Evolutionary conservation across 2,113 vertebrate species (phyloP), one percentile per base, ranked within the genome.

Genomic region (Elachura formosa): DNA sequence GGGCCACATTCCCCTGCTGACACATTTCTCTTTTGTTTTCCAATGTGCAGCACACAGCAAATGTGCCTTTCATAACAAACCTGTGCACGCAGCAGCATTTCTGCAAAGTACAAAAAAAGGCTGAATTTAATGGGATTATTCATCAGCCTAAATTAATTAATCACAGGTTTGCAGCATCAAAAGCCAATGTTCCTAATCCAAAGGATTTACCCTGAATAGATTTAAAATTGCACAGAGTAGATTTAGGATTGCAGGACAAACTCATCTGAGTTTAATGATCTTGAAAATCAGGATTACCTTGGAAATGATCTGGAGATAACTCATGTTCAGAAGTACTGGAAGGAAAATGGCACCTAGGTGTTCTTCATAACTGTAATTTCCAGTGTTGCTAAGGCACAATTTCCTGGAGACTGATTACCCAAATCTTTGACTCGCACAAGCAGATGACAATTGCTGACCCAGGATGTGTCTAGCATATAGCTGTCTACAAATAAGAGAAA

Each of bases 361-460:
- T 97, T 99, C 74, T 98, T 97, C 12, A 95, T 97, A 87, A 98
- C 93, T 71, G 96, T 97, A 62, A 98, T 97, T 49, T 97, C 97
- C 17, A 98, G 85, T 4, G 96, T 97, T 63, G 98, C 98, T 14
- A 96, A 98, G 71, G 98, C 96, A 89, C 96, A 97, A 90, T 98
- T 98, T 73, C 98, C 98, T 12, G 97, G 98, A 7, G 94, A 94
- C 81, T 94, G 96, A 62, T 98, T 98, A 0, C 96, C 98, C 97
- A 98, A 98, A 95, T 98, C 98, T 95, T 98, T 98, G 73, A 98
- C 98, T 97, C 97, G 97, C 77, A 98, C 97, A 22, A 95, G 96
- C 40, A 98, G 97, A 80, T 98, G 97, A 68, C 98, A 99, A 45
- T 95, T 96, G 34, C 97, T 98, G 66, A 97, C 98, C 80, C 89